phyloP scores from a whole-genome alignment of 1,140 invertebrate species.

The Lepidurus couesii region DNA sequence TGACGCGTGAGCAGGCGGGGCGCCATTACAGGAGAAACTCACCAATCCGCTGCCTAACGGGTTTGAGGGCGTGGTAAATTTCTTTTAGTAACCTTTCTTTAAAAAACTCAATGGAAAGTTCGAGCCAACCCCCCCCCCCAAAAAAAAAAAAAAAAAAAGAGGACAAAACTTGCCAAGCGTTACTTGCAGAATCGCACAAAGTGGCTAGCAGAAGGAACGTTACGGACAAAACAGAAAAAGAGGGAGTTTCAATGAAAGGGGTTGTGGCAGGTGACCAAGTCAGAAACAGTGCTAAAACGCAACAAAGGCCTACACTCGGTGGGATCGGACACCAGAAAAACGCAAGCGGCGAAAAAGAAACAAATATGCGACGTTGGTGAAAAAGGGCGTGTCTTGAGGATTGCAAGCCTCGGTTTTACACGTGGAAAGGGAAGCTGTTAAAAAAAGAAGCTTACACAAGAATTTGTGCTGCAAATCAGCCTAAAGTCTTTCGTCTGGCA shows the following conservation, averaged over 20 bases:
- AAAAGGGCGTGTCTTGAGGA: neutral
- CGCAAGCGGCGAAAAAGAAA: neutral
- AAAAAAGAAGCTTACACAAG: neutral
- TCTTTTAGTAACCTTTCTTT: neutral
- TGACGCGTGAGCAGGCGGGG: slow-evolving; percentile 5
- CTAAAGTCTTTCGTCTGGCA: neutral
- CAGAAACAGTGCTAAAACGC: neutral
- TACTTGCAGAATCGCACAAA: too few relatives aligned
- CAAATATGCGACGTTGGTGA: neutral
- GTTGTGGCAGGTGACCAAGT: neutral
- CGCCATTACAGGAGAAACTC: slow-evolving; percentile 17
- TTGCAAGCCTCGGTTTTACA: neutral
- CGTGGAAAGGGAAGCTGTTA: neutral
- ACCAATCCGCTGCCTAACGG: neutral
- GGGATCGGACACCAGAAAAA: neutral
- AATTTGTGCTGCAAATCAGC: neutral
- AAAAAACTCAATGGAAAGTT: neutral
- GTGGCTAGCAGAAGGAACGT: too few relatives aligned
- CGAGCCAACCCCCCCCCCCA: too few relatives aligned
- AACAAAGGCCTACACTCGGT: neutral
- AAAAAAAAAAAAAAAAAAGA: too few relatives aligned
- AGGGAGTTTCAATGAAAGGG: too few relatives aligned
- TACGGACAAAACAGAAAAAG: too few relatives aligned
- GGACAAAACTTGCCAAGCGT: too few relatives aligned
- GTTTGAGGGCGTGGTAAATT: neutral